Conservation (phyloP, 1,140 invertebrate genomes). For the Cydia amplana region DNA sequence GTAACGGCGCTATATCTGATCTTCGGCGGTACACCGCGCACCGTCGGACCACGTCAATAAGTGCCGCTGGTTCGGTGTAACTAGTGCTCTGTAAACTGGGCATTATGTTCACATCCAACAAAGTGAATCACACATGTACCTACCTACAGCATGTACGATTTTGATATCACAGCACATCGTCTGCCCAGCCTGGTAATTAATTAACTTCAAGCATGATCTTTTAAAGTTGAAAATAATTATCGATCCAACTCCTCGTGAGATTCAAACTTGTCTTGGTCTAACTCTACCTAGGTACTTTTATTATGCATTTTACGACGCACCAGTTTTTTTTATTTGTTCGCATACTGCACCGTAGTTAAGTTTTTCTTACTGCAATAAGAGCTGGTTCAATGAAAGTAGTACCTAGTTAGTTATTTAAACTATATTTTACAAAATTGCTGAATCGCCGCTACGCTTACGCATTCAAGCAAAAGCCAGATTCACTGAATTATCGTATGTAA, state of each 20-base stretch:
- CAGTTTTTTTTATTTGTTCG: too few species aligned
- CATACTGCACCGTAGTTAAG: too few species aligned
- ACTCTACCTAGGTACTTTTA: too few species aligned
- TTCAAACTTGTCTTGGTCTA: too few species aligned
- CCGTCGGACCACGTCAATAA: background rate
- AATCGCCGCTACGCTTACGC: background rate
- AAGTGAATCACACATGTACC: background rate
- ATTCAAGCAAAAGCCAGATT: background rate
- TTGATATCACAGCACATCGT: background rate
- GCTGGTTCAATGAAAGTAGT: too few species aligned
- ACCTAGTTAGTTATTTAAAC: background rate
- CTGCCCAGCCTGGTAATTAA: too few species aligned
- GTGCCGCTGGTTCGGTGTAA: slow-evolving; percentile 14
- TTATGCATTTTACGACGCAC: too few species aligned
- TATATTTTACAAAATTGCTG: background rate
- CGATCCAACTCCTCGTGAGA: too few species aligned
- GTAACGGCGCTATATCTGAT: slow-evolving; percentile 33
- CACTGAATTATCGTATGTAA: background rate
- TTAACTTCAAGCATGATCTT: too few species aligned
- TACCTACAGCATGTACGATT: background rate
- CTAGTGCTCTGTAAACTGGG: slow-evolving; percentile 18
- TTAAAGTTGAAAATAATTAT: too few species aligned
- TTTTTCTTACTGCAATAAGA: too few species aligned
- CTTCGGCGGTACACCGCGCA: slow-evolving; percentile 10
- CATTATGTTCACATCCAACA: background rate